Evolutionary conservation across 2,888 invertebrate genomes (phyloP), one percentile per base, ranked within the genome.

Genomic region (Phortica okadai): DNA sequence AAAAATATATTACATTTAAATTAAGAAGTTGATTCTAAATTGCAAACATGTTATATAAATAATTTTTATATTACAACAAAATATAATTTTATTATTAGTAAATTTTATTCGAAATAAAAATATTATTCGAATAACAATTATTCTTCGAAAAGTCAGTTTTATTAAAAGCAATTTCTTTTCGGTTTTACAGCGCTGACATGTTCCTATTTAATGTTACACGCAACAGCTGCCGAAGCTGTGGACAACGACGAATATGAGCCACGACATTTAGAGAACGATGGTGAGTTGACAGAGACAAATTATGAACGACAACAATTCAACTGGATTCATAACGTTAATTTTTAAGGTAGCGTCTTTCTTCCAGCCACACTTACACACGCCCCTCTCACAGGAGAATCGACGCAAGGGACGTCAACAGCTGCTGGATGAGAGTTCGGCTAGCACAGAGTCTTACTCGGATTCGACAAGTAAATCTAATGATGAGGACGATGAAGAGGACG

Each of bases 301-400:
- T 62, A 62, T 25, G 16, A 62, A 25, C 25, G 62, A 62, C 62
- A 62, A 25, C 11, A 10, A 62, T 21, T 56, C 75, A 79, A 82
- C 83, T 62, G 76, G 69, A 80, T 82, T 84, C 84, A 84, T 81
- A 83, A 84, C 84, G 83, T 87, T 83, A 87, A 86, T 90, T 89
- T 89, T 90, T 89, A 91, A 91, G 90, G 90, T 90, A 91, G 91
- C 90, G 88, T 91, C 91, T 90, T 90, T 90, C 85, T 91, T 91
- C 87, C 91, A 91, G 91, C 88, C 90, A 70, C 85, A 88, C 50
- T 82, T 89, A 82, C 84, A 85, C 77, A 83, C 84, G 74, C 83
- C 84, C 56, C 85, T 86, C 79, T 84, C 85, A 33, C 33, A 58
- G 67, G 82, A 81, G 74, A 77, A 81, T 21, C 83, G 87, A 11